Conservation (phyloP, 1,140 invertebrate species). For the Pogonus chalceus region DNA sequence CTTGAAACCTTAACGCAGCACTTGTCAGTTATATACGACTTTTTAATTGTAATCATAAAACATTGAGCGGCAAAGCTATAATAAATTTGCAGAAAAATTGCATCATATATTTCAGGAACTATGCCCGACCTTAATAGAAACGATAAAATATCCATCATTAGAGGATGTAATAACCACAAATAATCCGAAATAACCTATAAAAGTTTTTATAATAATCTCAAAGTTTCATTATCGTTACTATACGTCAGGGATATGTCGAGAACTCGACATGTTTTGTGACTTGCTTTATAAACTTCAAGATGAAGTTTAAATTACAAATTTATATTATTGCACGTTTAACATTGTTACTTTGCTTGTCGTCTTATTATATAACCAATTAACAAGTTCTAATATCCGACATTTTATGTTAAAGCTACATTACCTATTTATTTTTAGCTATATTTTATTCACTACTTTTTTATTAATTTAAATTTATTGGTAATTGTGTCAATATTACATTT, state of each 20-base stretch:
- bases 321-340: neutral
- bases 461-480: too few species aligned
- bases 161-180: conserved; percentile 3
- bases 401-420: too few species aligned
- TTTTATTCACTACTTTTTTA: too few species aligned
- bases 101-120: conserved; percentile 1
- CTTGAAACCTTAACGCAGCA: too few species aligned
- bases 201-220: neutral
- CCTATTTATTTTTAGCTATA: too few species aligned
- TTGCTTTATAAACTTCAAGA: neutral
- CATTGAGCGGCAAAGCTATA: neutral
- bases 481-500: too few species aligned
- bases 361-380: too few species aligned
- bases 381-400: too few species aligned
- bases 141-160: conserved; percentile 6
- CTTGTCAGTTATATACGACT: neutral
- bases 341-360: too few species aligned
- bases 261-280: neutral
- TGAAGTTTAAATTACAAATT: neutral
- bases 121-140: neutral
- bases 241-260: neutral
- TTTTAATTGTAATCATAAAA: neutral
- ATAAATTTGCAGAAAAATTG: neutral
- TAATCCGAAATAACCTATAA: neutral
- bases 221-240: conserved; percentile 2